These are phyloP conservation scores for Helarctos malayanus DNA, from an alignment of 2,797 vertebrate species.

Conservation along the genomic window DNA sequence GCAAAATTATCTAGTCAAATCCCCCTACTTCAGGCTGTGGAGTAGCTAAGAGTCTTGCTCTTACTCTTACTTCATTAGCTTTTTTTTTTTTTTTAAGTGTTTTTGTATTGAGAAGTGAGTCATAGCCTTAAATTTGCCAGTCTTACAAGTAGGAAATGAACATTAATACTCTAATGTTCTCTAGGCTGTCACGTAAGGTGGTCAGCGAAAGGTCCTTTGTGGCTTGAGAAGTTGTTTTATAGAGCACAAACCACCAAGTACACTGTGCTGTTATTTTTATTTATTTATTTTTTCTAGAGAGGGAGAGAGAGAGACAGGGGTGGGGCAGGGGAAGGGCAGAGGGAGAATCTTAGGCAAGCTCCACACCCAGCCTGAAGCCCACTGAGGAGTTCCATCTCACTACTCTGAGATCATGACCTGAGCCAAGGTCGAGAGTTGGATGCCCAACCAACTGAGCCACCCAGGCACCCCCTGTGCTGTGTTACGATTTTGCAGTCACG, in stretches of 20 bases:
- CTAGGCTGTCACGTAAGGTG: neutral
- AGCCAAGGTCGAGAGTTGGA: neutral
- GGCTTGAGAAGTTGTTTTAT: neutral
- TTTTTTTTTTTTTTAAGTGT: neutral
- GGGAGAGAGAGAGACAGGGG: neutral
- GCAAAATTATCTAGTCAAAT: neutral
- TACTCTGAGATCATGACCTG: neutral
- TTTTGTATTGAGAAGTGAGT: conserved; percentile 41
- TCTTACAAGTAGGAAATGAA: neutral
- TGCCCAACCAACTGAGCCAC: neutral
- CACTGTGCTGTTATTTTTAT: neutral
- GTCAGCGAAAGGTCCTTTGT: neutral
- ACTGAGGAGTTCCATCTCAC: neutral
- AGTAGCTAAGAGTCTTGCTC: neutral
- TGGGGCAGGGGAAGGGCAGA: neutral
- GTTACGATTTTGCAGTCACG: neutral
- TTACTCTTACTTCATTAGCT: neutral
- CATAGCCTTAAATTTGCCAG: neutral
- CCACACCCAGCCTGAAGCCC: neutral
- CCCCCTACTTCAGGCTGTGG: neutral
- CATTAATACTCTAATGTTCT: neutral
- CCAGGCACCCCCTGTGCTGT: neutral
- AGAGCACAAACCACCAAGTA: neutral
- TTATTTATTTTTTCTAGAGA: neutral
- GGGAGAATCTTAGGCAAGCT: neutral